Evolutionary conservation across 2,113 vertebrate species (phyloP).

Genomic region (Ceyx melanurus): DNA sequence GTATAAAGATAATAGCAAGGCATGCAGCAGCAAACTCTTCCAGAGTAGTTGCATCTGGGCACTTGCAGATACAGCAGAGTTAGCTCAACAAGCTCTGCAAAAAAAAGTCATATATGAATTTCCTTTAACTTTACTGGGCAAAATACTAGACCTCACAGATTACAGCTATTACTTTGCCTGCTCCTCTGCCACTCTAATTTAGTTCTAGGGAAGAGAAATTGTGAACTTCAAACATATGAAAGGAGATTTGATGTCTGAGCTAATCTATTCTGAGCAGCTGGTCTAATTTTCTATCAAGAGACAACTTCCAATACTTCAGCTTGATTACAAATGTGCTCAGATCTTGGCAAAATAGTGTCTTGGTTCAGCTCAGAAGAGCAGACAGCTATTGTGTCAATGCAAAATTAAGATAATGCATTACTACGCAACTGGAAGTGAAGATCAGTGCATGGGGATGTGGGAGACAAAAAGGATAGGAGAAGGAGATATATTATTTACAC

Average conservation of each 20-base stretch:
- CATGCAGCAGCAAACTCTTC: not conserved
- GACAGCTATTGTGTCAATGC: not conserved
- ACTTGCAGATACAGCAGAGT: not conserved
- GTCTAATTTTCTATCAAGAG: not conserved
- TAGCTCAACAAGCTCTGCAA: not conserved
- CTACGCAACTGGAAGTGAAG: not conserved
- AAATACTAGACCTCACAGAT: not conserved
- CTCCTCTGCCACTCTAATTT: not conserved
- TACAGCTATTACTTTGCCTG: not conserved
- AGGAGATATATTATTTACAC: not conserved
- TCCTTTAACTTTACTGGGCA: not conserved
- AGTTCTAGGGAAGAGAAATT: not conserved
- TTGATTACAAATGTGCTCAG: not conserved
- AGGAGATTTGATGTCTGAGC: conserved; percentile 19
- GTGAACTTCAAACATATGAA: not conserved
- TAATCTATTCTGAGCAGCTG: conserved; percentile 42
- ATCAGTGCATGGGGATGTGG: not conserved
- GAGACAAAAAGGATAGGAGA: not conserved
- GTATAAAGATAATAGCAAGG: not conserved
- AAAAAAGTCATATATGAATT: not conserved
- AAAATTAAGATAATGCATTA: not conserved
- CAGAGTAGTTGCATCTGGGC: not conserved
- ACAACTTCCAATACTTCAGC: not conserved
- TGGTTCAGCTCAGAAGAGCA: not conserved
- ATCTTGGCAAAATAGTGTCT: not conserved